Evolutionary conservation across 2,888 invertebrate genomes (phyloP), one percentile per base, ranked within the genome.

Genomic region (Athalia rosae): DNA sequence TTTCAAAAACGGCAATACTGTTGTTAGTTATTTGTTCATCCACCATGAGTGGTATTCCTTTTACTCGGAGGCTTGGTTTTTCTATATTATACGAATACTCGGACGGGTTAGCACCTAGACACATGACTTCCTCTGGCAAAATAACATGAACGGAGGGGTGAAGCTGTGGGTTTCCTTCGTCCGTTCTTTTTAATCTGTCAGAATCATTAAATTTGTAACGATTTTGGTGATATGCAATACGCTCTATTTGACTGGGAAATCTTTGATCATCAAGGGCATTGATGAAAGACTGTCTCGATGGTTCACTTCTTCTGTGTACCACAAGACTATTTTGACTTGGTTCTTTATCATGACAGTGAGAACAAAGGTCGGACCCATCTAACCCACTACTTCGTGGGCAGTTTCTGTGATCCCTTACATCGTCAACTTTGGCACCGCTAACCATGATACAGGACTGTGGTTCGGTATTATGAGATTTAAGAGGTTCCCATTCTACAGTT

Each of bases 51-150:
- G 73, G 41, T 13, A 71, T 58, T 41, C 77, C 61, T 53, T 77
- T 77, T 4, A 28, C 77, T 43, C 71, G 71, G 15, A 73, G n/a
- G 58, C 61, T 61, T 8, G 45, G 73, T 62, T 71, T 76, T 28
- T 66, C 53, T 13, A 71, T 71, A 28, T 50, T 67, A 67, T 71
- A 77, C n/a, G 77, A 28, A 66, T 71, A 77, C 43, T 73, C 77
- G 3, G 67, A 67, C 3, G 59, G 48, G 73, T 56, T 67, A 45
- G 58, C 50, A 13, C 59, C 77, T 41, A 77, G 15, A 50, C 50
- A 28, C 47, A 59, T 71, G 45, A 71, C 48, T 13, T 77, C 41
- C 13, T 71, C 77, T 5, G 77, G 48, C 7, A 77, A 61, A 11
- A 71, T 53, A 6, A 77, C 48, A 6, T 63, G 7, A n/a, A 15